These are phyloP conservation scores for Catamblyrhynchus diadema DNA, from an alignment of 2,797 vertebrate genomes.

Conservation along the genomic window DNA sequence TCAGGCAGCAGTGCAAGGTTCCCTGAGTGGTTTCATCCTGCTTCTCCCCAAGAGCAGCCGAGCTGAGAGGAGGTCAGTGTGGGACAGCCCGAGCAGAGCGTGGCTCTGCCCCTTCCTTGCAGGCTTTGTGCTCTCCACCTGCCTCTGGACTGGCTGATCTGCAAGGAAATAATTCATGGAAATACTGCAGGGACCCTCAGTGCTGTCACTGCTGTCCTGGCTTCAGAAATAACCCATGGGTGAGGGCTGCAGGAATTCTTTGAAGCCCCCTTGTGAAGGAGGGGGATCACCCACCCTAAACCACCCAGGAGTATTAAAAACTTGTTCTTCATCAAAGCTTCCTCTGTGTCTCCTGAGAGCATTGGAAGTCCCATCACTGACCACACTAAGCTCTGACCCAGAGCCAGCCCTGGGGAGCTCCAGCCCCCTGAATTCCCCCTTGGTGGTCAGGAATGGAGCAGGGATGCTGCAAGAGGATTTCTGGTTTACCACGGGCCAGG, in stretches of 20 bases:
- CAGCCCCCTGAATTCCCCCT: background rate
- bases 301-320: background rate
- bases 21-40: background rate
- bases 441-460: background rate
- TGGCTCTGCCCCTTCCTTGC: background rate
- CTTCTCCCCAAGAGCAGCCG: background rate
- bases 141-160: background rate
- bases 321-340: background rate
- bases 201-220: accelerated
- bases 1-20: background rate
- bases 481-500: background rate
- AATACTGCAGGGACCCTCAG: background rate
- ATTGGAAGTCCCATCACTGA: background rate
- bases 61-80: accelerated
- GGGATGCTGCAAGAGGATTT: background rate
- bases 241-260: background rate
- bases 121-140: background rate
- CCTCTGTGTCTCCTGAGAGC: background rate
- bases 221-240: background rate
- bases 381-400: too few relatives aligned
- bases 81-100: accelerated
- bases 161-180: background rate
- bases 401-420: background rate
- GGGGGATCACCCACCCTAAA: background rate
- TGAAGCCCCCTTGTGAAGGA: background rate